Conservation (phyloP, 2,113 vertebrate species). For the Craseonycteris thonglongyai region DNA sequence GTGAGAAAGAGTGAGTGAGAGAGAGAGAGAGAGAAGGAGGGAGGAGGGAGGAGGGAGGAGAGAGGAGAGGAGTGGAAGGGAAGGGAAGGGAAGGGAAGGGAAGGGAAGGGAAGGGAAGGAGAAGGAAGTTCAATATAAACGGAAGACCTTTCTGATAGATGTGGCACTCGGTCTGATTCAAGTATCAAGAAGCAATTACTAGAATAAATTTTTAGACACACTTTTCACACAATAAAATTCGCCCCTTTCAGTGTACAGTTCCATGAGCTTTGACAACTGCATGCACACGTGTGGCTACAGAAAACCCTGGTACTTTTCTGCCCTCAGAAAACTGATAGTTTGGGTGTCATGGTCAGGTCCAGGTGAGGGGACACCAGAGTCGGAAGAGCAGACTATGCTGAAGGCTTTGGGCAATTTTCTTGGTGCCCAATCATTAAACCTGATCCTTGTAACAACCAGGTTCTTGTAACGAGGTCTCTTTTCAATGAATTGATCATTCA, state of each 20-base stretch:
- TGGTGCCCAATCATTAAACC: neutral
- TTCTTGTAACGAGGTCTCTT: neutral
- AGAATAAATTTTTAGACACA: neutral
- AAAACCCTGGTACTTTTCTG: neutral
- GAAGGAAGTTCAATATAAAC: neutral
- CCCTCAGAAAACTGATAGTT: neutral
- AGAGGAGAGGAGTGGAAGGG: fast-evolving
- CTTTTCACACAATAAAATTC: neutral
- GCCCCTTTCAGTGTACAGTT: neutral
- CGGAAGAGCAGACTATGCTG: neutral
- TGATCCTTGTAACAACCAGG: neutral
- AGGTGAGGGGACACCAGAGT: neutral
- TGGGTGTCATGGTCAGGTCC: neutral
- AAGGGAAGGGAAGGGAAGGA: fast-evolving
- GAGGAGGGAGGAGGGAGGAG: too few relatives aligned
- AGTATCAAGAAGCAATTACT: neutral
- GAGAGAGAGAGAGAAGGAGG: neutral
- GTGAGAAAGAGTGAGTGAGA: too few relatives aligned
- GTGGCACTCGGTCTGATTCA: neutral
- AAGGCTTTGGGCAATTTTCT: too few relatives aligned
- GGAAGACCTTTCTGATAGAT: neutral
- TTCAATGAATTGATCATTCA: neutral
- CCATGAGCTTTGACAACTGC: neutral
- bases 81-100: too few relatives aligned
- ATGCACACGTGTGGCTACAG: neutral